Evolutionary conservation across 2,113 vertebrate genomes (phyloP), one percentile per base, ranked within the genome.

Genomic region (Toxotes chatareus): DNA sequence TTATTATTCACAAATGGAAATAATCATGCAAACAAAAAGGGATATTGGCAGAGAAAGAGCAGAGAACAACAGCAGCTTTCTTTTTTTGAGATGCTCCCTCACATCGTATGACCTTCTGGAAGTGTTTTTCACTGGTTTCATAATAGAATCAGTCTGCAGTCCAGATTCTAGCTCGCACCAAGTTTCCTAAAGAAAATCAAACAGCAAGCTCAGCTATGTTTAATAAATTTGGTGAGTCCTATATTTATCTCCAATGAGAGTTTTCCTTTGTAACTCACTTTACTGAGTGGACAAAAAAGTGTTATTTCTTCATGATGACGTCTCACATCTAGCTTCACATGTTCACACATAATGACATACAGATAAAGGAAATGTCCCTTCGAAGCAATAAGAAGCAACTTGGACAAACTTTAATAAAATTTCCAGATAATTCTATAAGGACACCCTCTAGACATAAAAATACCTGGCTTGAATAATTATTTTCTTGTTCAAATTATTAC

Each of bases 51-150:
- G 38, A 71, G 27, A 40, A 36, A 51, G 27, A 61, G 46, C 46
- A 64, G 59, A 77, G 51, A 65, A 64, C 53, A 65, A 64, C 53
- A 60, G 7, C 47, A 70, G 71, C 47, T 83, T 79, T 74, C 47
- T 44, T 47, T 40, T 44, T 27, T 27, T n/a, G 21, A 70, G 59
- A 44, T 31, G 21, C 51, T 83, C 38, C 21, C 27, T 31, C n/a
- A 27, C 27, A 27, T 27, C 27, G 27, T 27, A 27, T 27, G 62
- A 71, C 56, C 64, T 34, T 82, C 62, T 79, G 73, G 60, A 77
- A 51, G 60, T 16, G 42, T 17, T 86, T 72, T 61, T 60, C 27
- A 68, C 17, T 77, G 60, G 12, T 66, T 75, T 69, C 32, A 49
- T 76, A 42, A 75, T 19, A 59, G 1, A 23, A 63, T 49, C 34